These are phyloP conservation scores for Blastobasis lacticolella DNA, from an alignment of 2,888 invertebrate genomes.

Conservation along the genomic window DNA sequence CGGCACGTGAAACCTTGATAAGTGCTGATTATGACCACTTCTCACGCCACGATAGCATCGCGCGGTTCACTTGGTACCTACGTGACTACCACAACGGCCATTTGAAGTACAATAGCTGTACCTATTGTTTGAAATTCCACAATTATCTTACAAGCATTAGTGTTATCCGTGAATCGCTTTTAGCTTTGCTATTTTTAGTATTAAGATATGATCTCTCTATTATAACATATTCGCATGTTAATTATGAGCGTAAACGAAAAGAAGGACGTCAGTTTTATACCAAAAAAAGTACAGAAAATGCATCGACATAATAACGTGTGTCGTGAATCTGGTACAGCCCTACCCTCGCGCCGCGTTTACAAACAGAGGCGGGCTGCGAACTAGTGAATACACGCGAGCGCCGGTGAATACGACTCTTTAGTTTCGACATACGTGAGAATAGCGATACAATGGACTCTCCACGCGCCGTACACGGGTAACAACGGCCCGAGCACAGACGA, in stretches of 20 bases:
- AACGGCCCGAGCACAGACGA: neutral
- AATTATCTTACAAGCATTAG: neutral
- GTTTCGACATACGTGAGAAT: constrained; percentile 23
- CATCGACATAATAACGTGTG: no score
- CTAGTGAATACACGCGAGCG: constrained; percentile 44
- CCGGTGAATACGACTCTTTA: constrained; percentile 37
- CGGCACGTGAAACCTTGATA: constrained; percentile 9
- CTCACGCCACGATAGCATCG: constrained; percentile 13
- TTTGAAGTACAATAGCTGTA: neutral
- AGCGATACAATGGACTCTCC: neutral
- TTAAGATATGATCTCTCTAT: no score
- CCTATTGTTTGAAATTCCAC: neutral
- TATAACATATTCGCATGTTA: no score
- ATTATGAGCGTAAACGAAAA: no score
- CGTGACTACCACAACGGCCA: no score
- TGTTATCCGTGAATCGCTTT: neutral
- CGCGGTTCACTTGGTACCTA: neutral
- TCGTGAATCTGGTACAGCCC: constrained; percentile 25
- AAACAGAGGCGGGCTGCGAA: constrained; percentile 49
- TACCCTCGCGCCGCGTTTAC: constrained; percentile 48
- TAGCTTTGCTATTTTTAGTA: no score
- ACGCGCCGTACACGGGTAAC: neutral
- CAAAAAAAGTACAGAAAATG: no score
- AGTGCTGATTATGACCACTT: constrained; percentile 7
- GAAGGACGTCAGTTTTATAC: no score